Conservation (phyloP, 92 coral and sea anemone genomes). For the Bergia sp. region DNA sequence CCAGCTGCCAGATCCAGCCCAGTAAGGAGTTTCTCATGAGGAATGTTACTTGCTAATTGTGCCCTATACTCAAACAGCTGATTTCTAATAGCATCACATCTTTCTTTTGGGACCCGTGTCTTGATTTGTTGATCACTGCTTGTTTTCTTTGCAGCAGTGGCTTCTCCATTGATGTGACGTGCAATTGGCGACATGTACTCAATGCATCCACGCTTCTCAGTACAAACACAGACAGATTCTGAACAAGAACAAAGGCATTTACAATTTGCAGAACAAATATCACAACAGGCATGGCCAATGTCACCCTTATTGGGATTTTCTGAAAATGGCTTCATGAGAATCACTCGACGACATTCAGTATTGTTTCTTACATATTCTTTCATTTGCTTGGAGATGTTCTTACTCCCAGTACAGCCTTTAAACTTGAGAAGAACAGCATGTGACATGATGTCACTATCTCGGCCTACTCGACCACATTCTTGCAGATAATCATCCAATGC, state of each 20-base stretch:
- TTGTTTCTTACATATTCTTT: slow-evolving; percentile 51
- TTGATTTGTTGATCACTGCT: not conserved
- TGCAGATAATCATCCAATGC: slow-evolving; percentile 66
- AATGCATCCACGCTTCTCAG: not conserved
- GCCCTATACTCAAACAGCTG: slow-evolving; percentile 46
- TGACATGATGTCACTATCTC: slow-evolving; percentile 42
- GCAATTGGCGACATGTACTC: slow-evolving; percentile 24
- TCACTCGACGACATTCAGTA: slow-evolving; percentile 28
- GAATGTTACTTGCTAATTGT: slow-evolving; percentile 30
- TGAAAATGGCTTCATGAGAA: slow-evolving; percentile 38
- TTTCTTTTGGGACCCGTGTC: not conserved
- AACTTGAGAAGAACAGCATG: slow-evolving; percentile 43
- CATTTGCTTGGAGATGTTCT: slow-evolving; percentile 57
- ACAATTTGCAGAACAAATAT: slow-evolving; percentile 58
- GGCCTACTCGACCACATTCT: slow-evolving; percentile 68
- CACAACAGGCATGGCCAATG: slow-evolving; percentile 59
- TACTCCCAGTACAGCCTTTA: slow-evolving; percentile 49
- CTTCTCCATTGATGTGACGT: not conserved
- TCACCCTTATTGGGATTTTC: not conserved
- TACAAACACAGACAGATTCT: slow-evolving; percentile 20
- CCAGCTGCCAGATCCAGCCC: slow-evolving; percentile 61
- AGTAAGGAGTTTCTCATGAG: slow-evolving; percentile 53
- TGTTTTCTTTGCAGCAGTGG: not conserved
- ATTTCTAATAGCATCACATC: not conserved
- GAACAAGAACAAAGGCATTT: slow-evolving; percentile 50